phyloP scores from a whole-genome alignment of 2,888 invertebrate genomes.

The Ischnus inquisitorius region DNA sequence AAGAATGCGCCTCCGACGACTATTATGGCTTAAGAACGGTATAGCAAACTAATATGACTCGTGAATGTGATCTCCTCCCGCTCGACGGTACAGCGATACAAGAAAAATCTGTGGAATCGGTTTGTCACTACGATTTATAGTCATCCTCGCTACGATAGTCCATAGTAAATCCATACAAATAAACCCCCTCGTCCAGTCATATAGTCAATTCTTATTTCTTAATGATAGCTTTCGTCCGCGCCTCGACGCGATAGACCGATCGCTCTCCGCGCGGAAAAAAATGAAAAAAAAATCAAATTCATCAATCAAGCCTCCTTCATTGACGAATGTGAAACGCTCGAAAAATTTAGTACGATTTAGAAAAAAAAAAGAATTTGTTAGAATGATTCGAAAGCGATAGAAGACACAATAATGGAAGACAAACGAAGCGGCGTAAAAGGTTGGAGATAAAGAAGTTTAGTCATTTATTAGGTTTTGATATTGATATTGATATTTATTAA shows the following conservation, averaged over 20 bases:
- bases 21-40: slow-evolving; percentile 37
- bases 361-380: slow-evolving; percentile 17
- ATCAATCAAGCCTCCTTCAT: slow-evolving; percentile 49
- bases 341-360: background rate
- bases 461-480: too few relatives aligned
- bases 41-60: slow-evolving; percentile 50
- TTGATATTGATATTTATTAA: too few relatives aligned
- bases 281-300: slow-evolving; percentile 46
- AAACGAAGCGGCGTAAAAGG: too few relatives aligned
- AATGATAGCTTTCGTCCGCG: slow-evolving; percentile 47
- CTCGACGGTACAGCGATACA: slow-evolving; percentile 48
- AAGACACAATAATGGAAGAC: too few relatives aligned
- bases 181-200: slow-evolving; percentile 33
- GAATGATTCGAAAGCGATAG: too few relatives aligned
- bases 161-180: slow-evolving; percentile 47
- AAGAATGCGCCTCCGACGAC: slow-evolving; percentile 49
- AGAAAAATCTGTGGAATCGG: slow-evolving; percentile 64
- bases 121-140: slow-evolving; percentile 67
- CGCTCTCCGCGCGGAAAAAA: slow-evolving; percentile 5
- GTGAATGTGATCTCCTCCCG: background rate
- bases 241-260: slow-evolving; percentile 23
- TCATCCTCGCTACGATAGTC: slow-evolving; percentile 56
- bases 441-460: too few relatives aligned
- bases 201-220: slow-evolving; percentile 39
- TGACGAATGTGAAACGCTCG: background rate